These are phyloP conservation scores for Benitochromis conjunctus DNA, from an alignment of 2,113 vertebrate genomes.

Conservation along the genomic window DNA sequence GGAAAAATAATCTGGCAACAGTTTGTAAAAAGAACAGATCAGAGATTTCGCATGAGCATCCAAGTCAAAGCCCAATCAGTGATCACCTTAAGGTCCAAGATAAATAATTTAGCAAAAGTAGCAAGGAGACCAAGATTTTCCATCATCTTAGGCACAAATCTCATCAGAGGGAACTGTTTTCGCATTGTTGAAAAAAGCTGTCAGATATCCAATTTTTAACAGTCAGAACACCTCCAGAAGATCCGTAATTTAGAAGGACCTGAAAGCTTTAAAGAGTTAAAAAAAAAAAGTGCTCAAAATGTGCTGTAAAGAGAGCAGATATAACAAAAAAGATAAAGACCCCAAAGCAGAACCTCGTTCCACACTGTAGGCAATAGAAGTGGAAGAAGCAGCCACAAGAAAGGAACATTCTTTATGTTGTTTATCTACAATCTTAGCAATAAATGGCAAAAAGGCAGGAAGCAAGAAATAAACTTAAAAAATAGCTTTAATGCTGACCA, in stretches of 20 bases:
- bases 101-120: neutral
- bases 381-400: neutral
- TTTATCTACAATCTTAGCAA: neutral
- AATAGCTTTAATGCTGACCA: neutral
- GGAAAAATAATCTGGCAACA: neutral
- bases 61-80: neutral
- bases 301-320: neutral
- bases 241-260: neutral
- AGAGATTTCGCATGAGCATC: neutral
- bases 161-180: neutral
- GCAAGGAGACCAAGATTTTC: neutral
- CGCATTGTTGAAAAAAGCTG: neutral
- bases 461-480: neutral
- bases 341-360: neutral
- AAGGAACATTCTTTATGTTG: neutral
- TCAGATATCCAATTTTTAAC: neutral
- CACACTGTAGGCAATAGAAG: neutral
- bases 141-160: neutral
- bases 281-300: neutral
- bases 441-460: neutral
- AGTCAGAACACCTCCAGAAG: accelerated
- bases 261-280: neutral
- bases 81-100: neutral
- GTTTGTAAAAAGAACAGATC: neutral
- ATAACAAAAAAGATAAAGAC: neutral